phyloP scores from a whole-genome alignment of 2,888 invertebrate species.

The Smittia sp. region DNA sequence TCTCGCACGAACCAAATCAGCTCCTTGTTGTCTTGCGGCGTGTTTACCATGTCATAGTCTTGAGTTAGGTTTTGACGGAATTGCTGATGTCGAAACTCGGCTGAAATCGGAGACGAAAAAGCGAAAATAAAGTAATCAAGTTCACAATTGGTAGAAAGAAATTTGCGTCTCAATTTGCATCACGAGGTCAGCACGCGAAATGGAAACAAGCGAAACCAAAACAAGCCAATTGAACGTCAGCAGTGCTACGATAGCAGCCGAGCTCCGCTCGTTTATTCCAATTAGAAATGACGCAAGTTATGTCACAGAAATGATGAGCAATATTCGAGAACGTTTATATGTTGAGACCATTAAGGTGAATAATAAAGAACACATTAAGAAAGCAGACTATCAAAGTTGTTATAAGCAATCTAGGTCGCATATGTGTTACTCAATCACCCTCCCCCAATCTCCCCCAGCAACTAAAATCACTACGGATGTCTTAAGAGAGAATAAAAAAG shows the following conservation, averaged over 20 bases:
- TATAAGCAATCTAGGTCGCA: conserved; percentile 20
- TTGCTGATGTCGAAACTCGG: conserved; percentile 68
- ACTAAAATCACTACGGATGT: background rate
- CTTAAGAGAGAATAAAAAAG: background rate
- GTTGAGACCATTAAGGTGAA: too few species aligned
- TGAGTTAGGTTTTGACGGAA: conserved; percentile 77
- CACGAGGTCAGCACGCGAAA: background rate
- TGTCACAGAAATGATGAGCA: too few species aligned
- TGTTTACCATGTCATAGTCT: conserved; percentile 70
- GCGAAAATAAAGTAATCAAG: conserved; percentile 39
- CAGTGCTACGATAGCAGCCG: too few species aligned
- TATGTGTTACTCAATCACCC: conserved; percentile 31
- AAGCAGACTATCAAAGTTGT: background rate
- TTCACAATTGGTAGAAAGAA: background rate
- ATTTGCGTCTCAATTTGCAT: conserved; percentile 7
- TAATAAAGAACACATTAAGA: too few species aligned
- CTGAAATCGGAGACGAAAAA: conserved; percentile 9
- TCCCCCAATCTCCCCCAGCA: conserved; percentile 1
- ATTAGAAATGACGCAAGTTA: too few species aligned
- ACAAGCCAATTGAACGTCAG: background rate
- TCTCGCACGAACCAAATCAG: conserved; percentile 73
- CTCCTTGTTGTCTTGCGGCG: conserved; percentile 71
- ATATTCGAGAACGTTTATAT: too few species aligned
- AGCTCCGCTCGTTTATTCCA: too few species aligned
- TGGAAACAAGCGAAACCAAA: background rate